Evolutionary conservation across 2,113 vertebrate species (phyloP).

Genomic region (Ctenomys sociabilis): DNA sequence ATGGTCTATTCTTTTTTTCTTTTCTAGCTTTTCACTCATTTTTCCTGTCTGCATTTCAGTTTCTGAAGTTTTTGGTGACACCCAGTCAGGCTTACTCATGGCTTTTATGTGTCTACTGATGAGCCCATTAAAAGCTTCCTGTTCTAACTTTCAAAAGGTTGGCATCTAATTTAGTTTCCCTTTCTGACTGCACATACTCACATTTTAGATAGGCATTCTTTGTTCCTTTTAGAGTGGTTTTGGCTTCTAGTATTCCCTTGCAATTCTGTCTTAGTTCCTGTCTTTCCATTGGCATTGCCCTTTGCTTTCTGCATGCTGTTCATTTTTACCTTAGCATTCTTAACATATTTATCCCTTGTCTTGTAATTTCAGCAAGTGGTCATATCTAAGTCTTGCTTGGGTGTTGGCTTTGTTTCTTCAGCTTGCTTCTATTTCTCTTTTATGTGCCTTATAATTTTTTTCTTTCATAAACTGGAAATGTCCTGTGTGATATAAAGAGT

Average conservation of each 20-base stretch:
- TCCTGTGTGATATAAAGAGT: background rate
- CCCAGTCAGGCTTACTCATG: background rate
- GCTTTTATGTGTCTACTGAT: background rate
- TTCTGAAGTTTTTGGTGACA: background rate
- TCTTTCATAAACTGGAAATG: background rate
- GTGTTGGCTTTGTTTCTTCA: background rate
- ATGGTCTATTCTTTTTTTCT: background rate
- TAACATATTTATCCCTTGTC: background rate
- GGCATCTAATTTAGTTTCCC: background rate
- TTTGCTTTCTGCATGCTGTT: background rate
- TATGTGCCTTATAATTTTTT: background rate
- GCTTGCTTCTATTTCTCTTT: constrained; percentile 7
- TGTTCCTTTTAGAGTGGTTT: background rate
- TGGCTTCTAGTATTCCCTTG: background rate
- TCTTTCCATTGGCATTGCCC: background rate
- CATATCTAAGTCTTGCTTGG: background rate
- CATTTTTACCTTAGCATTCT: background rate
- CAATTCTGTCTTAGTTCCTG: background rate
- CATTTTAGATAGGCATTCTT: background rate
- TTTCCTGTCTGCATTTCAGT: background rate
- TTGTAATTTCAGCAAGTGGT: background rate
- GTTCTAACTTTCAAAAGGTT: background rate
- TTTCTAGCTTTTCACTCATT: background rate
- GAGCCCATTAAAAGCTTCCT: background rate
- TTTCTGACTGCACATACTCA: background rate